Conservation (phyloP, 2,113 vertebrate genomes). For the Gymnogyps californianus region DNA sequence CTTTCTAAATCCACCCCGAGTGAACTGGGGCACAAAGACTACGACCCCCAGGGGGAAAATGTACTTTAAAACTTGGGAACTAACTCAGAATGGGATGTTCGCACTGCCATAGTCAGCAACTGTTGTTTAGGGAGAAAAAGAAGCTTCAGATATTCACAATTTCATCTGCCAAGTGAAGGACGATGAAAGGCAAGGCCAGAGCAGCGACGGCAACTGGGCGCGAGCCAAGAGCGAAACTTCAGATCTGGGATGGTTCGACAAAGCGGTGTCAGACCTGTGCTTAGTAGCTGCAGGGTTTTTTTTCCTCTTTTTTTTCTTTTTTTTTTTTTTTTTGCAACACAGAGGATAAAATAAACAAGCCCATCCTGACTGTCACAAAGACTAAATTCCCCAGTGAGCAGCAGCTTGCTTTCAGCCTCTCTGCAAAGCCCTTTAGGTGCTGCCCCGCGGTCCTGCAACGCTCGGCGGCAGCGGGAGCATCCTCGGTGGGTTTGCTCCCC, state of each 20-base stretch:
- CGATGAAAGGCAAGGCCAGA: background rate
- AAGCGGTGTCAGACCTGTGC: background rate
- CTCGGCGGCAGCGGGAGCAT: background rate
- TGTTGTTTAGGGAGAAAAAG: background rate
- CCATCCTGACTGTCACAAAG: background rate
- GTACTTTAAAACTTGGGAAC: background rate
- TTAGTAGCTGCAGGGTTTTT: background rate
- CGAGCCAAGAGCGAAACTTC: background rate
- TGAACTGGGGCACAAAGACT: background rate
- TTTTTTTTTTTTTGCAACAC: background rate
- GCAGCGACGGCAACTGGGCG: background rate
- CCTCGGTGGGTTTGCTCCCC: background rate
- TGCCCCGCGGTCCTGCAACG: rapidly evolving
- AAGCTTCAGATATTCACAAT: background rate
- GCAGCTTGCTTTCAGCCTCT: background rate
- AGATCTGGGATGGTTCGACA: background rate
- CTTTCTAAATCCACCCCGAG: background rate
- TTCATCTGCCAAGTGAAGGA: background rate
- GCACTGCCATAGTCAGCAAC: background rate
- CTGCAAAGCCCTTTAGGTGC: background rate
- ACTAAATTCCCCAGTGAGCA: background rate
- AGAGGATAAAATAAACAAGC: background rate
- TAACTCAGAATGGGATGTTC: background rate
- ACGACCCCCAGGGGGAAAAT: rapidly evolving
- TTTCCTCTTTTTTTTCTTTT: background rate